Base-by-base conservation (phyloP, 2,113 vertebrate species). In the Scomber scombrus region DNA sequence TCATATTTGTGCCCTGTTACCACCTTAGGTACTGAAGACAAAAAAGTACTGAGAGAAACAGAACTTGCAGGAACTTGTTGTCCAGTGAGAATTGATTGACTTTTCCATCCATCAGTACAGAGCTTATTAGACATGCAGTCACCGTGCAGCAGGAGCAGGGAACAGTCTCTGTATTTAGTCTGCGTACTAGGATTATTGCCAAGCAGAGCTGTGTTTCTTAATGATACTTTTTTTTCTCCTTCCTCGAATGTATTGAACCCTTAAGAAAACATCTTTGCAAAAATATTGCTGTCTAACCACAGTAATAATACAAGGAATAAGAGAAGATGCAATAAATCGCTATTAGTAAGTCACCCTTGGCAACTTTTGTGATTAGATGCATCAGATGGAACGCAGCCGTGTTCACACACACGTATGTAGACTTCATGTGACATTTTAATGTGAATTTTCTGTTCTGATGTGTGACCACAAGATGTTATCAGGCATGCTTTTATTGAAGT, bases 61-160 rank as follows among this genome's bases (percentile, higher is more conserved):
- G 21, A 84, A 65, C 83, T 40, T 79, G 81, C 66, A 71, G 15
- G 21, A 82, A 66, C 84, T 68, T 85, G 74, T 76, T 73, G 49
- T 85, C 85, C 75, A 74, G 70, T 1, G 51, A 77, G 69, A 80
- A 29, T 75, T 64, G 66, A 85, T 57, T 73, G 72, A 65, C 75
- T 71, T 85, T 84, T 69, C 61, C 74, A 31, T 85, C 80, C 67
- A 79, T 86, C 58, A 69, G 64, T 58, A 55, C 49, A 58, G 63
- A 89, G 31, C 70, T 49, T 68, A 73, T 76, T 63, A 75, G 69
- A 83, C 73, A 67, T 19, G 75, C 62, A 67, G 78, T 52, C 51
- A 55, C 55, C 51, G 14, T 11, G n/a, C 23, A 68, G 71, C 60
- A 62, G 50, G 73, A 40, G 18, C 15, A 76, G 68, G 29, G 57